Evolutionary conservation across 2,888 invertebrate species (phyloP), one percentile per base, ranked within the genome.

Genomic region (Cerastis rubricosa): DNA sequence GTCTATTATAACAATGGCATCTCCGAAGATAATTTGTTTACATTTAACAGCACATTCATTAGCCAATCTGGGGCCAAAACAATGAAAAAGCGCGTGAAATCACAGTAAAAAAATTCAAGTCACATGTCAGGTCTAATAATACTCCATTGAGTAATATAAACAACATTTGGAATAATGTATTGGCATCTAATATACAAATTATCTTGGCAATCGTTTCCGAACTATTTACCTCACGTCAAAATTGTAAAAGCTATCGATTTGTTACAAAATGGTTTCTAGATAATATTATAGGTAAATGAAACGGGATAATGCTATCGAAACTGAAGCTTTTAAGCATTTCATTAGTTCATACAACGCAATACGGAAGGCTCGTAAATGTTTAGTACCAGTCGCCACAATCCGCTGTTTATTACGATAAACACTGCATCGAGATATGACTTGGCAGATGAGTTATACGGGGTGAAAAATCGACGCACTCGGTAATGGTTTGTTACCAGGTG

Each of bases 241-340:
- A 78, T 71, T 71, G 61, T 85, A 82, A 78, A 82, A 85, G 74
- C 84, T 72, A 77, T 85, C 82, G 82, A 82, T 84, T 66, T 61
- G 77, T 85, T 85, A 70, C 71, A 43, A 64, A 70, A 85, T 65
- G 61, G 63, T 70, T 84, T 57, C 61, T 74, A 74, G 82, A 85
- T 85, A 74, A 80, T 77, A 59, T 69, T 51, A 63, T 47, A 35
- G 75, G 19, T 70, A 85, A 80, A 85, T 74, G 49, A 57, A 71
- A 74, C 65, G 63, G 51, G 17, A 63, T 65, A 71, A 70, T 81
- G 54, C 25, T 61, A 64, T 68, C 43, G 22, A 45, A 74, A 66
- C 49, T 78, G 29, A 54, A 65, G n/a, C 45, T 59, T 59, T 49
- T 76, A 47, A 68, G 29, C 51, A 57, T 51, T 71, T 67, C 35